A percentile compares a stretch with the other conserved stretches of the same genome.
Evolutionary conservation across 2,113 vertebrate species (phyloP).

Genomic region (Rhinolophus sinicus): DNA sequence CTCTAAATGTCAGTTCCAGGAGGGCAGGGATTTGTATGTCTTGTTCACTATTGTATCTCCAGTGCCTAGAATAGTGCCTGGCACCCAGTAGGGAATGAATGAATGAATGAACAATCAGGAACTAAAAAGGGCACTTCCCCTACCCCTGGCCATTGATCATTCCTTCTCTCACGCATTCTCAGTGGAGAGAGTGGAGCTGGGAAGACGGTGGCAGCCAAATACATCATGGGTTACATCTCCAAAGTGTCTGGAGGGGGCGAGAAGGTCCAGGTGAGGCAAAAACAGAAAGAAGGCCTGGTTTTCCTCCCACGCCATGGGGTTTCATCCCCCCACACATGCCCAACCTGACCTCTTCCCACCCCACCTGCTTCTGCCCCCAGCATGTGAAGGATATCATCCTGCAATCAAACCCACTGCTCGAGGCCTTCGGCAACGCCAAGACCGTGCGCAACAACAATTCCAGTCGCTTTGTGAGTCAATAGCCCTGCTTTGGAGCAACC

Average conservation of each 20-base stretch:
- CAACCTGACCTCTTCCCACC: background rate
- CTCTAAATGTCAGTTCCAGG: background rate
- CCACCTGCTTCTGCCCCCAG: constrained; percentile 78
- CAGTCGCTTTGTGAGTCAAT: constrained; percentile 94
- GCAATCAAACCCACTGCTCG: constrained; percentile 96
- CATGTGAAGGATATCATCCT: constrained; percentile 98
- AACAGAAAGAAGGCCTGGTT: background rate
- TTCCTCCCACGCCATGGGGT: fast-evolving
- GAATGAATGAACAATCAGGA: background rate
- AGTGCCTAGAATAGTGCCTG: background rate
- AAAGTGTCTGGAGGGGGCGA: constrained; percentile 97
- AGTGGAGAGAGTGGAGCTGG: constrained; percentile 98
- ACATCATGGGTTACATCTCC: constrained; percentile 99
- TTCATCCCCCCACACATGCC: background rate
- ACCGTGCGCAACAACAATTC: constrained; percentile 98
- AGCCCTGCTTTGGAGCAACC: background rate
- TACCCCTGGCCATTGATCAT: background rate
- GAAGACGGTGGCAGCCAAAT: constrained; percentile 98
- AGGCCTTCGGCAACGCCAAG: constrained; percentile 98
- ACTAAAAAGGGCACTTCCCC: background rate
- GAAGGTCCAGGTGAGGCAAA: constrained; percentile 94
- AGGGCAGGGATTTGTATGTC: background rate
- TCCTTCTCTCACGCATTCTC: background rate
- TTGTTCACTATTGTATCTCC: background rate
- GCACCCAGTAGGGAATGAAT: background rate